A percentile compares a stretch with the other conserved stretches of the same genome.
Evolutionary conservation across 92 coral and sea anemone species (phyloP).

Genomic region (Palythoa grandiflora): DNA sequence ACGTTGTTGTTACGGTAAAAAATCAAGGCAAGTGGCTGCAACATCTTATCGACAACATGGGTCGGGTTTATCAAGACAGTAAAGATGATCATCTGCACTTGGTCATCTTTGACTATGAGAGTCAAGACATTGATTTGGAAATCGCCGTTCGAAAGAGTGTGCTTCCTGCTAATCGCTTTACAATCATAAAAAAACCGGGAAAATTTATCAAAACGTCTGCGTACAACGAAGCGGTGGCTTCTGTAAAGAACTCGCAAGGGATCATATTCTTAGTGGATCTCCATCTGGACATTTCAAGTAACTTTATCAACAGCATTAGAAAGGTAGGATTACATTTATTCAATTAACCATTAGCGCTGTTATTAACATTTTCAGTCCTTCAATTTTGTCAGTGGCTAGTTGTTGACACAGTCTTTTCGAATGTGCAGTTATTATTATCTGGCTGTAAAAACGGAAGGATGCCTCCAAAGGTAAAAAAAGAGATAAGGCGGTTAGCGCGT

Average conservation of each 20-base stretch:
- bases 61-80: constrained; percentile 48
- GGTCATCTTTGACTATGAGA: constrained; percentile 76
- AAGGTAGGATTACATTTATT: constrained; percentile 47
- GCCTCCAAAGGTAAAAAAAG: no score
- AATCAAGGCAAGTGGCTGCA: constrained; percentile 77
- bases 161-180: constrained; percentile 40
- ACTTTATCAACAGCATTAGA: constrained; percentile 53
- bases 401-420: not conserved
- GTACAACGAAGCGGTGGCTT: constrained; percentile 60
- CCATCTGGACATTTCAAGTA: constrained; percentile 59
- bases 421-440: no score
- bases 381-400: not conserved
- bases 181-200: constrained; percentile 41
- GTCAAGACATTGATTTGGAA: constrained; percentile 61
- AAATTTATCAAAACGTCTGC: constrained; percentile 54
- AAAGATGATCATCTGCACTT: constrained; percentile 59
- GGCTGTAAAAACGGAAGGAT: no score
- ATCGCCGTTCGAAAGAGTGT: constrained; percentile 58
- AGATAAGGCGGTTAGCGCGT: no score
- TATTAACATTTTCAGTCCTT: not conserved
- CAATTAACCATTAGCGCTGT: not conserved
- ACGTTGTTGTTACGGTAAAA: constrained; percentile 67
- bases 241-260: constrained; percentile 52
- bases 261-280: constrained; percentile 59
- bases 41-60: constrained; percentile 68